These are phyloP conservation scores for Labeo catla DNA, from an alignment of 2,113 vertebrate species.

Conservation along the genomic window DNA sequence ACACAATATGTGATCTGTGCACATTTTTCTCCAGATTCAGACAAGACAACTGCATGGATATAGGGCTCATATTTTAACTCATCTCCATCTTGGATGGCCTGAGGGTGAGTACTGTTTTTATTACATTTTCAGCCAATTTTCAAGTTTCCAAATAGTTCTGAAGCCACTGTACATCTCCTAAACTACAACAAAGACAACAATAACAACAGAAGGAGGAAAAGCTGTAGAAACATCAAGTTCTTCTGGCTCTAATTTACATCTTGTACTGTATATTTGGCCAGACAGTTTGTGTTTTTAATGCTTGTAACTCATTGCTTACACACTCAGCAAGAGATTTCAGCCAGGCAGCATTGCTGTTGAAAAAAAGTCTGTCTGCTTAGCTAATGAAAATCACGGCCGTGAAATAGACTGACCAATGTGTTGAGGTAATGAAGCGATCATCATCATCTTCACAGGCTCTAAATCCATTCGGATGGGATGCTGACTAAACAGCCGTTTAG, in stretches of 20 bases:
- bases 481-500: constrained; percentile 71
- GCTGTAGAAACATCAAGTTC: neutral
- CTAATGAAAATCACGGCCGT: constrained; percentile 80
- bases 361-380: constrained; percentile 57
- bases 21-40: no score
- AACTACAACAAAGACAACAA: neutral
- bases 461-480: constrained; percentile 71
- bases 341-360: neutral
- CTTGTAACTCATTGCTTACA: neutral
- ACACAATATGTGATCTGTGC: no score
- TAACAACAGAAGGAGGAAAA: neutral
- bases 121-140: no score
- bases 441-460: constrained; percentile 66
- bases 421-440: constrained; percentile 73
- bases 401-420: constrained; percentile 79
- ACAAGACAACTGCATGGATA: no score
- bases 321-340: constrained; percentile 7
- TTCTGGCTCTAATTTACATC: neutral
- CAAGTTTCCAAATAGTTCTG: neutral
- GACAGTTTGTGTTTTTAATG: neutral
- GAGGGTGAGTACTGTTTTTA: no score
- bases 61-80: neutral
- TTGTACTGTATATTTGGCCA: neutral
- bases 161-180: neutral
- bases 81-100: no score